Base-by-base conservation (phyloP, 1,140 invertebrate genomes). In the Pseudomyrmex concolor region DNA sequence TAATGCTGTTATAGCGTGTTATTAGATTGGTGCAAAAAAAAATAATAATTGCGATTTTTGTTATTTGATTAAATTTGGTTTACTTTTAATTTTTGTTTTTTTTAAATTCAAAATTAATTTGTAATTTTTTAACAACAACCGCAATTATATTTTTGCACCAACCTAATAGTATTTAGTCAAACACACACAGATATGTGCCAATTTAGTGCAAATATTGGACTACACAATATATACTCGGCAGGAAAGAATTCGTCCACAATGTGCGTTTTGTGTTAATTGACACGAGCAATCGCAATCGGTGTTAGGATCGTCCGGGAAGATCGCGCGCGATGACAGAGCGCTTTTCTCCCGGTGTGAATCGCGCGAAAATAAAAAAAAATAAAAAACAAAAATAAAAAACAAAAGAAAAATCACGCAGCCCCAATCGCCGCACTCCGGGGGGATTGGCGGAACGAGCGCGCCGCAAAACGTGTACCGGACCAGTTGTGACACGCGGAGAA, bases 401-500 rank as follows among this genome's bases (percentile, higher is more conserved):
- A 22, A 60, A 22, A 60, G 1, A 43, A 9, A 4, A 84, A 87
- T 85, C 68, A 71, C 45, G 74, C 45, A 17, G 54, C 60, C 55
- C 34, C 59, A 55, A 82, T 71, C 71, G 74, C 60, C 5, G 34
- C 34, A 34, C 2, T 25, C 25, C 34, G 54, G 43, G 45, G 77
- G 74, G 74, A 74, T 84, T 62, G 82, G 70, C 5, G 57, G 74
- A 70, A 88, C 74, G 80, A 63, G 71, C 76, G 70, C 76, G 68
- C 74, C 64, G 73, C 68, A 60, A 84, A 89, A 77, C 85, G 85
- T 85, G 87, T 59, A 71, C 62, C 77, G 57, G 82, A 80, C 76
- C 88, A 87, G 86, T 89, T 88, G 86, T 89, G 88, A 89, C 89
- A 89, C 81, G 34, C 34, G 76, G 60, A 89, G 84, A 67, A 83